These are phyloP conservation scores for Pachyseris speciosa DNA, from an alignment of 64 coral and sea anemone species.

Conservation along the genomic window DNA sequence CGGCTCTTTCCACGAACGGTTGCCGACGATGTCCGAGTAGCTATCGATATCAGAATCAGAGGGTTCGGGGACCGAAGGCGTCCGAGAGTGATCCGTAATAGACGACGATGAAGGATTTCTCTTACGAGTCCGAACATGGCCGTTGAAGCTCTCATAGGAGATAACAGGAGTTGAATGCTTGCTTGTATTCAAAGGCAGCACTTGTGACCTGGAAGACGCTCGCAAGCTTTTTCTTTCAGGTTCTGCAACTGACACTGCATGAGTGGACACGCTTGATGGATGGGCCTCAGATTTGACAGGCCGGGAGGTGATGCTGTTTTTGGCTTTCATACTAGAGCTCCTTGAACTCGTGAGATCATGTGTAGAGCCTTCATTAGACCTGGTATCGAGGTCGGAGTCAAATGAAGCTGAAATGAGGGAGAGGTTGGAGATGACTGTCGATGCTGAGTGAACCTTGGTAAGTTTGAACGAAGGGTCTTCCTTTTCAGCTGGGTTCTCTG, in stretches of 20 bases:
- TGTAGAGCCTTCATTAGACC: neutral
- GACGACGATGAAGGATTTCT: constrained; percentile 12
- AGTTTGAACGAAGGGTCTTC: constrained; percentile 77
- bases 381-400: constrained; percentile 73
- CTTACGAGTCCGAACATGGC: constrained; percentile 4
- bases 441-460: constrained; percentile 72
- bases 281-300: constrained; percentile 32
- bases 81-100: constrained; percentile 10
- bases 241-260: neutral
- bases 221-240: constrained; percentile 29
- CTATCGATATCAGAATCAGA: constrained; percentile 82
- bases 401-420: constrained; percentile 82
- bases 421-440: constrained; percentile 83
- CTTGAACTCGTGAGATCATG: constrained; percentile 24
- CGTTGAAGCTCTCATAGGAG: constrained; percentile 7
- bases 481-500: constrained; percentile 57
- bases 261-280: constrained; percentile 14
- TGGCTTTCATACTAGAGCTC: constrained; percentile 54
- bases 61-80: constrained; percentile 16
- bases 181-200: constrained; percentile 8
- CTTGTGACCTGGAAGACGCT: constrained; percentile 18
- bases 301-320: constrained; percentile 62
- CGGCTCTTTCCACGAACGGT: neutral
- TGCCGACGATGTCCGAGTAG: constrained; percentile 86
- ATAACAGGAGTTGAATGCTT: neutral